Evolutionary conservation across 1,140 invertebrate genomes (phyloP), one percentile per base, ranked within the genome.

Genomic region (Potamilus streckersoni): DNA sequence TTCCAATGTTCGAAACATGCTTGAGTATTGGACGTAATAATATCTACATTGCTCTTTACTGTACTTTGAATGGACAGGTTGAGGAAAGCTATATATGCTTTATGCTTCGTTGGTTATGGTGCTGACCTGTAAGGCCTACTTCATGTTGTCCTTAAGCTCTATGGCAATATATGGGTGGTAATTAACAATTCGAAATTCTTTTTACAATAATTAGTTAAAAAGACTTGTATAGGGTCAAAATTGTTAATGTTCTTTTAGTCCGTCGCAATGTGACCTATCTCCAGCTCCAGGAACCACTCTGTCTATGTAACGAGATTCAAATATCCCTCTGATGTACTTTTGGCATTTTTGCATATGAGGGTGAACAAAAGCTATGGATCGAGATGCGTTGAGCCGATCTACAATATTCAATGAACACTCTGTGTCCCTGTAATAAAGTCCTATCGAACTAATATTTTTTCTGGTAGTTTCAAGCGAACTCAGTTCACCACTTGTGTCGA

Each of bases 241-340:
- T 70, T 75, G 14, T 70, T 15, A 16, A 75, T 75, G 31, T 59
- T 31, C 31, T 14, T 31, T 63, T 13, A 69, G 14, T 58, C 38
- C 31, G 17, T 69, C 55, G 38, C 68, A 64, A 19, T 70, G 60
- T 13, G 38, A 58, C 70, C 23, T 75, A 57, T 75, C 20, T 58
- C 67, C 56, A 17, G 17, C 67, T 63, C 73, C 68, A 64, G 38
- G 14, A 31, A 2, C 16, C 13, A 55, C 27, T 17, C 20, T n/a
- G 8, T 60, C 73, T 27, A 15, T 16, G 0, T 76, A 59, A 62
- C 69, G 27, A 31, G 27, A 31, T 2, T 31, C 1, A 13, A 61
- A 55, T 76, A 63, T 16, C 74, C 69, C 11, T 69, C 74, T 20
- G 71, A 31, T 14, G 71, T 61, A 23, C 71, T 67, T 56, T 76